These are phyloP conservation scores for Micrastur ruficollis DNA, from an alignment of 2,797 vertebrate species.

Conservation along the genomic window DNA sequence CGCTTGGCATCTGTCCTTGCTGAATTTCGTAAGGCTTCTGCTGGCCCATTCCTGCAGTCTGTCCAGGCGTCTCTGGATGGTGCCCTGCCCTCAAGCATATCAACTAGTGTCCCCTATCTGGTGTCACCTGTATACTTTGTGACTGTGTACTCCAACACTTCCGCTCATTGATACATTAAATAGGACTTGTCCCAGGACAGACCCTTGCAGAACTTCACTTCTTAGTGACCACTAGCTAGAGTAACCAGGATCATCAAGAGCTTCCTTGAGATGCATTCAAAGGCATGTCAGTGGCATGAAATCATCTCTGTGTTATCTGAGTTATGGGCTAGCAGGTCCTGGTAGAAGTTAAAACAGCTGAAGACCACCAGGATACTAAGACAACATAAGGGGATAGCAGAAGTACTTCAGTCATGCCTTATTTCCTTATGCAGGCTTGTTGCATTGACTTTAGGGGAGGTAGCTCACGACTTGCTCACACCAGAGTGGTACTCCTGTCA, in stretches of 20 bases:
- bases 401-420: neutral
- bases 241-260: neutral
- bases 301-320: neutral
- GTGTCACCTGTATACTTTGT: neutral
- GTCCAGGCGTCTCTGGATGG: neutral
- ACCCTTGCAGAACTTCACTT: neutral
- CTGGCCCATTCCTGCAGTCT: neutral
- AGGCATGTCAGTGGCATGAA: neutral
- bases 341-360: neutral
- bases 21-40: neutral
- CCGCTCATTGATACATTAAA: neutral
- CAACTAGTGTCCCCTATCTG: fast-evolving
- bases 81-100: neutral
- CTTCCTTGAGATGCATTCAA: neutral
- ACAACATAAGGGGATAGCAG: neutral
- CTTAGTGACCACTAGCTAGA: neutral
- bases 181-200: neutral
- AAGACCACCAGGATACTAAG: neutral
- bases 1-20: neutral
- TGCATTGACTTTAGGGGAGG: neutral
- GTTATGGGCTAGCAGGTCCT: neutral
- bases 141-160: neutral
- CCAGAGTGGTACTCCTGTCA: neutral
- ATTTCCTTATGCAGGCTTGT: neutral
- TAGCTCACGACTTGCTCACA: neutral